Conservation (phyloP, 2,888 invertebrate species). For the Caenorhabditis japonica region DNA sequence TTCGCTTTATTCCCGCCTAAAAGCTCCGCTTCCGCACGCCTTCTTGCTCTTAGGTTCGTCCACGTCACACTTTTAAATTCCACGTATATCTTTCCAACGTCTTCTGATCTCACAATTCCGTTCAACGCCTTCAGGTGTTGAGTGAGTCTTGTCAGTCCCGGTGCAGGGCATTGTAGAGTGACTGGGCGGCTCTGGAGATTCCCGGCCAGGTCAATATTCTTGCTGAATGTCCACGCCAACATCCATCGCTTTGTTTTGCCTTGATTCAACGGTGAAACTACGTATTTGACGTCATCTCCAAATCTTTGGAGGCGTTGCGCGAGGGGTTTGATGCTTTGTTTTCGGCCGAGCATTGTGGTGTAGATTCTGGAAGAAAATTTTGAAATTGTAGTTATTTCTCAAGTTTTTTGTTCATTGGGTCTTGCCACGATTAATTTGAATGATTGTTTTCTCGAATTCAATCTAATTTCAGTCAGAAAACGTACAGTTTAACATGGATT, state of each 20-base stretch:
- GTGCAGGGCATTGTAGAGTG: conserved; percentile 8
- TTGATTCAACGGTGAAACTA: conserved; percentile 67
- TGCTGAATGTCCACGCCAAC: conserved; percentile 87
- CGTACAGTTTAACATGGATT: too few species aligned
- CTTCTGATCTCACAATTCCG: conserved; percentile 10
- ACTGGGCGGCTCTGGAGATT: conserved; percentile 18
- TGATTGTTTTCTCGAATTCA: too few species aligned
- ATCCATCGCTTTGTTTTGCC: conserved; percentile 96
- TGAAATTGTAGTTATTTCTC: background rate
- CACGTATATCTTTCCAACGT: background rate
- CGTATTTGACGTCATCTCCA: conserved; percentile 56
- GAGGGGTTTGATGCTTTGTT: conserved; percentile 61
- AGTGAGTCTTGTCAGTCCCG: conserved; percentile 7
- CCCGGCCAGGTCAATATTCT: conserved; percentile 22
- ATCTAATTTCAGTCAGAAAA: too few species aligned
- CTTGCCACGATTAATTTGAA: too few species aligned
- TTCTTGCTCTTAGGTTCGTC: conserved; percentile 35
- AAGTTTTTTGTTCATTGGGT: too few species aligned
- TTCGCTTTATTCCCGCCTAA: background rate
- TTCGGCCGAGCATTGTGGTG: conserved; percentile 74
- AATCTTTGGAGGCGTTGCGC: conserved; percentile 52
- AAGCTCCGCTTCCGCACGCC: conserved; percentile 25
- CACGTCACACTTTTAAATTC: conserved; percentile 46
- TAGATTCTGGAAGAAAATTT: conserved; percentile 60
- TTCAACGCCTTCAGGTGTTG: conserved; percentile 11